Percentiles rank a stretch among this genome's conserved stretches.
phyloP scores from a whole-genome alignment of 2,113 vertebrate genomes.

The Leucopsar rothschildi region DNA sequence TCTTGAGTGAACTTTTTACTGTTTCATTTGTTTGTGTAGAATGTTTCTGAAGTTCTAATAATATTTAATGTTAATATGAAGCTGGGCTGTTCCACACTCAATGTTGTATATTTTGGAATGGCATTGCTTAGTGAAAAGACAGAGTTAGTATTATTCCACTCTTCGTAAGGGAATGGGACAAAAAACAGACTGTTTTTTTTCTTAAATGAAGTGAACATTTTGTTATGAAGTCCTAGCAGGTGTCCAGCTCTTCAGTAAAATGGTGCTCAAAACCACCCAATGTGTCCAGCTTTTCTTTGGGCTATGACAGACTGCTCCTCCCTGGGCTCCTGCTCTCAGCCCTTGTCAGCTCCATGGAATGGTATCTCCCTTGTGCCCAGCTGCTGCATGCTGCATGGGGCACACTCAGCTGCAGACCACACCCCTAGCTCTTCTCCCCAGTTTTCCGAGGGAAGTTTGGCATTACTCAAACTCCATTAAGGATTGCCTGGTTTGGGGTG shows the following conservation, averaged over 20 bases:
- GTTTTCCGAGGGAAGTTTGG: background rate
- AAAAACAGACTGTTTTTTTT: constrained; percentile 37
- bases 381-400: background rate
- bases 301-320: background rate
- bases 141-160: background rate
- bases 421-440: background rate
- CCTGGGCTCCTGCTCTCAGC: background rate
- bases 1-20: constrained; percentile 34
- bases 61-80: constrained; percentile 53
- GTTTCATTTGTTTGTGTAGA: constrained; percentile 57
- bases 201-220: constrained; percentile 50
- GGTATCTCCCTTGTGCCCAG: fast-evolving
- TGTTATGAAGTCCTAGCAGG: constrained; percentile 55
- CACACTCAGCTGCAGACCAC: background rate
- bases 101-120: constrained; percentile 63
- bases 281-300: constrained; percentile 22
- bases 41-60: constrained; percentile 47
- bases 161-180: constrained; percentile 23
- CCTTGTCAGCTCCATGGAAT: background rate
- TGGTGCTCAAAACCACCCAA: constrained; percentile 61
- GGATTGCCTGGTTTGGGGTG: background rate
- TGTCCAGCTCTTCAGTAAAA: constrained; percentile 65
- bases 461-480: background rate
- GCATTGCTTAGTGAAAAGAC: constrained; percentile 39
- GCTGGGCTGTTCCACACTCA: constrained; percentile 19